Evolutionary conservation across 2,113 vertebrate species (phyloP), one percentile per base, ranked within the genome.

Genomic region (Tetrax tetrax): DNA sequence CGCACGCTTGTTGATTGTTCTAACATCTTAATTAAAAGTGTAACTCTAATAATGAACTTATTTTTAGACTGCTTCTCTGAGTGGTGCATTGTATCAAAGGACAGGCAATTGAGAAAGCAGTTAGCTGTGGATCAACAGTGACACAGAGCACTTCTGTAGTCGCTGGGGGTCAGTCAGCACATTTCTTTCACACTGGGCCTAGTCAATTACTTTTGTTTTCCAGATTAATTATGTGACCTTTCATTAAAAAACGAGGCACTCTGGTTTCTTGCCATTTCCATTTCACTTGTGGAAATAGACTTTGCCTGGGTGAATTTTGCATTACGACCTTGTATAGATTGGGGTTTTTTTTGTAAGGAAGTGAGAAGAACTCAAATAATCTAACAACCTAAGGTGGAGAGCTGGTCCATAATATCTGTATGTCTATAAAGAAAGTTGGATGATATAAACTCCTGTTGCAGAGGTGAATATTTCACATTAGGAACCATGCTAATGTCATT

Each of bases 11-110:
- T 83, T 92, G 95, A 92, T 96, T 93, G 72, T 88, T 93, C 76
- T 89, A 93, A 82, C 24, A 37, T 83, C 95, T 96, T 96, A 94
- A 96, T 97, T 97, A 96, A 95, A 96, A 95, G 87, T 94, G 69
- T 95, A 94, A 94, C 90, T 97, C 69, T 96, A 93, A 97, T 95
- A 97, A 94, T 96, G 92, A 96, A 95, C 93, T 96, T 94, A 92
- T 85, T 96, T 97, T 93, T 93, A 94, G 64, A 50, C 31, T 33
- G 29, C 70, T 90, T 93, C 90, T 91, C 69, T 87, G 68, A 89
- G 95, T 2, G 17, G 41, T 78, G 74, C 91, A 94, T 92, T 94
- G 76, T 96, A 91, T 96, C 88, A 97, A 97, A 97, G 72, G 89
- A 83, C 90, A 97, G 60, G 95, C 97, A 95, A 96, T 91, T 97